Percentiles rank a stretch among this genome's conserved stretches.
Conservation (phyloP, 2,888 invertebrate genomes). For the Plebejus melissa region DNA sequence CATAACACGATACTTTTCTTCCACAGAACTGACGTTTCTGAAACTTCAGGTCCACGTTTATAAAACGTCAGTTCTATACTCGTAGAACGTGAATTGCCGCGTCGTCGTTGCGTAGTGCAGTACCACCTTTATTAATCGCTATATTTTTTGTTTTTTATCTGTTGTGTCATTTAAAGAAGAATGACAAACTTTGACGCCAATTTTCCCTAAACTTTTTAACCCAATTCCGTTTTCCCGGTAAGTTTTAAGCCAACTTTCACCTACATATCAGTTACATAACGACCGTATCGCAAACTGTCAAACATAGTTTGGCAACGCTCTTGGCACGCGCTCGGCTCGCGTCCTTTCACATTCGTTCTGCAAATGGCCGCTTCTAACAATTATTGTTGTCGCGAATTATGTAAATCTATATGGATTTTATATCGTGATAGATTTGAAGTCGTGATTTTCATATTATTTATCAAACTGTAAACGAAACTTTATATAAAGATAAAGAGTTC, state of each 20-base stretch:
- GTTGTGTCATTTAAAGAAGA: too few species aligned
- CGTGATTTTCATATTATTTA: neutral
- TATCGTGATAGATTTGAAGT: neutral
- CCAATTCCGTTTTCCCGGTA: neutral
- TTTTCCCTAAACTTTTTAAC: neutral
- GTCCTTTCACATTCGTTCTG: constrained; percentile 17
- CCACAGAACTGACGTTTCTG: too few species aligned
- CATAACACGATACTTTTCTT: too few species aligned
- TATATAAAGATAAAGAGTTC: neutral
- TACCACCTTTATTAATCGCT: too few species aligned
- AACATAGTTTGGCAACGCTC: neutral
- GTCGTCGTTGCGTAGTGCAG: too few species aligned
- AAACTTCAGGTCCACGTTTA: too few species aligned
- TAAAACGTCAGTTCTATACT: too few species aligned
- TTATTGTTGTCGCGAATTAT: constrained; percentile 2
- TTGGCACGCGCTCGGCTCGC: constrained; percentile 1
- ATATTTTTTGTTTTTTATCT: too few species aligned
- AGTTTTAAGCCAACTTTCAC: constrained; percentile 10
- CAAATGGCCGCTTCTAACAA: constrained; percentile 1
- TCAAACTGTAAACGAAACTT: neutral
- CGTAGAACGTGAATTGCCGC: too few species aligned
- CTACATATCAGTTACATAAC: constrained; percentile 19
- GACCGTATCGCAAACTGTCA: constrained; percentile 14
- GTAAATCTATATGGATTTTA: neutral
- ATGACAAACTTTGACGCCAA: neutral